Conservation (phyloP, 2,888 invertebrate species). For the Pristionchus maxplancki region DNA sequence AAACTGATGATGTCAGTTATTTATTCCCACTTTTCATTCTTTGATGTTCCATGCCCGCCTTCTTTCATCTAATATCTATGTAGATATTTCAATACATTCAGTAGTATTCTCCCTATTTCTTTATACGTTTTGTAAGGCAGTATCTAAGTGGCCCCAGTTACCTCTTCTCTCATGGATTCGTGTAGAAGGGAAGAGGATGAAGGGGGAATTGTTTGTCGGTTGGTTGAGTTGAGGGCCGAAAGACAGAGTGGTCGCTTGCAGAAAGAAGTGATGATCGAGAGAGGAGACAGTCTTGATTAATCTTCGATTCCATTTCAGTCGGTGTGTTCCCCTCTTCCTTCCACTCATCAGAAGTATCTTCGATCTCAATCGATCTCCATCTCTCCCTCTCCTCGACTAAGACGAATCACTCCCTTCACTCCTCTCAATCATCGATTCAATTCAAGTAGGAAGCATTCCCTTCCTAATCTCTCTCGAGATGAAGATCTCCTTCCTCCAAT, state of each 20-base stretch:
- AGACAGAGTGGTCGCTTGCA: too few species aligned
- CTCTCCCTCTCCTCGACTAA: conserved; percentile 30
- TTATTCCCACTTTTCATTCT: background rate
- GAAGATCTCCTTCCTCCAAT: conserved; percentile 48
- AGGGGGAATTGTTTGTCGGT: background rate
- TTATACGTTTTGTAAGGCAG: background rate
- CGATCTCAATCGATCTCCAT: conserved; percentile 36
- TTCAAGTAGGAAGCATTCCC: conserved; percentile 36
- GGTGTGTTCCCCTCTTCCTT: background rate
- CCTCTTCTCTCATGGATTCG: conserved; percentile 11
- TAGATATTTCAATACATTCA: background rate
- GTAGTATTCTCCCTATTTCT: conserved; percentile 5
- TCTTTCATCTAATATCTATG: background rate
- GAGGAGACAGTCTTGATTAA: too few species aligned
- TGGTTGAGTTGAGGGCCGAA: background rate
- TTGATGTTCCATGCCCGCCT: background rate
- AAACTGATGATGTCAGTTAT: conserved; percentile 18
- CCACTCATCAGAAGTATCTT: background rate
- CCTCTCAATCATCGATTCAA: background rate
- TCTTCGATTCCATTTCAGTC: background rate
- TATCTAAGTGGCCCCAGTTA: background rate
- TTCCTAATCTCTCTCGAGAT: conserved; percentile 40
- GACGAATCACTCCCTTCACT: background rate
- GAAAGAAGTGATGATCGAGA: too few species aligned
- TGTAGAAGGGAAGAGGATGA: too few species aligned